Conservation (phyloP, 1,140 invertebrate genomes). For the Psix sp. region DNA sequence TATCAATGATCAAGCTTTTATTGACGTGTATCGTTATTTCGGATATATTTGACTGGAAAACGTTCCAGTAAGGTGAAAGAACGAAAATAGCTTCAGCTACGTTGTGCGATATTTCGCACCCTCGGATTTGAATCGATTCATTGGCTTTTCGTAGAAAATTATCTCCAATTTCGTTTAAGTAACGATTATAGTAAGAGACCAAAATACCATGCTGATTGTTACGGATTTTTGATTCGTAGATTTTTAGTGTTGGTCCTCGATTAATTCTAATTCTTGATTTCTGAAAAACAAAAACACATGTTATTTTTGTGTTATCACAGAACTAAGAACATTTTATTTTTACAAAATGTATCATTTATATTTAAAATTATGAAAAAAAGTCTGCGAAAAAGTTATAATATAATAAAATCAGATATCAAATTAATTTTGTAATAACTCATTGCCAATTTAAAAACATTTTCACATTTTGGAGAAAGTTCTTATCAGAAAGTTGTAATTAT, state of each 20-base stretch:
- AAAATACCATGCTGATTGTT: conserved; percentile 89
- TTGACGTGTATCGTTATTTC: conserved; percentile 92
- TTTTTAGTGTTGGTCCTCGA: conserved; percentile 83
- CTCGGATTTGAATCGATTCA: conserved; percentile 88
- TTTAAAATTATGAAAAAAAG: not conserved
- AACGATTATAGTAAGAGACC: conserved; percentile 92
- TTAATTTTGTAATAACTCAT: conserved; percentile 9
- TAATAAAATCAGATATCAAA: not conserved
- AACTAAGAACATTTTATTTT: too few relatives aligned
- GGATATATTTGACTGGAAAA: conserved; percentile 87
- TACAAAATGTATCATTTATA: too few relatives aligned
- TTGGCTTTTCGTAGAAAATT: conserved; percentile 91
- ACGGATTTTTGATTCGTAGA: conserved; percentile 85
- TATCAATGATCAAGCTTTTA: conserved; percentile 87
- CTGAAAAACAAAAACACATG: conserved; percentile 71
- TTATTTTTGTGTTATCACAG: too few relatives aligned
- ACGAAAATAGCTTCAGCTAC: conserved; percentile 87
- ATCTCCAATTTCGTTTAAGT: conserved; percentile 88
- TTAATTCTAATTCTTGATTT: conserved; percentile 84
- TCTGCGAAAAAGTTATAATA: too few relatives aligned
- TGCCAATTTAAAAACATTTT: too few relatives aligned
- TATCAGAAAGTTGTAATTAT: conserved; percentile 50
- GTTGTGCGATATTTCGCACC: conserved; percentile 89
- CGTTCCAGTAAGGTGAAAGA: conserved; percentile 90
- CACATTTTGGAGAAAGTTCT: conserved; percentile 35